A percentile compares a stretch with the other conserved stretches of the same genome.
These are phyloP conservation scores for Gambusia yucatana DNA, from an alignment of 2,797 vertebrate genomes.

Conservation along the genomic window DNA sequence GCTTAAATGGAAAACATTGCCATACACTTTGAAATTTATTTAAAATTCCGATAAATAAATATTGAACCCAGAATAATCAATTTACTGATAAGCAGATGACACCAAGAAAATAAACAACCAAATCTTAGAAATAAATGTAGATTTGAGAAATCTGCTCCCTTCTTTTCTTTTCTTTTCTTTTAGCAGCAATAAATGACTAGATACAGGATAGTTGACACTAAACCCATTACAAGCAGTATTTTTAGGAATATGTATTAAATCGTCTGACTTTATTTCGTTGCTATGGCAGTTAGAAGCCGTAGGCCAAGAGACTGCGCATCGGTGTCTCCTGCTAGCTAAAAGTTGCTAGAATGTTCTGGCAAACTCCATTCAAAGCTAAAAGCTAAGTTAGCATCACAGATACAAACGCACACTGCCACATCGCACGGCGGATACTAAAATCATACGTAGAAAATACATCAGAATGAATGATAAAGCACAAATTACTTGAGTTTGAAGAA, in stretches of 20 bases:
- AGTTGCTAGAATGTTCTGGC: constrained; percentile 45
- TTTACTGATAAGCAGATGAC: background rate
- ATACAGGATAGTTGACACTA: background rate
- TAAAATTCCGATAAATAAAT: background rate
- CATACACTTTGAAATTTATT: background rate
- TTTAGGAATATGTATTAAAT: background rate
- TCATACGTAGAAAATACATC: fast-evolving
- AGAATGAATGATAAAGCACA: fast-evolving
- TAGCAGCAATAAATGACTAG: background rate
- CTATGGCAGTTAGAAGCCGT: background rate
- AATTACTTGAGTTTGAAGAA: background rate
- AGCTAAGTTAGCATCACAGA: background rate
- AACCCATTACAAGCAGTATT: background rate
- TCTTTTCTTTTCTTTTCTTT: background rate
- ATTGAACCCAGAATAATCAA: background rate
- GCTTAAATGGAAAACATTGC: background rate
- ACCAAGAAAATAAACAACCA: background rate
- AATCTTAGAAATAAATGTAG: background rate
- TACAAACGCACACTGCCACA: background rate
- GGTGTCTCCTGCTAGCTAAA: background rate
- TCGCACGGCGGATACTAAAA: fast-evolving
- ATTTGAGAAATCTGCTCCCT: background rate
- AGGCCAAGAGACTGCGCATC: too few relatives aligned
- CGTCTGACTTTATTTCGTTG: background rate
- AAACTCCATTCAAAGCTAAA: constrained; percentile 6